Percentiles rank a stretch among this genome's conserved stretches.
Evolutionary conservation across 2,797 vertebrate genomes (phyloP).

Genomic region (Meriones psammophilus): DNA sequence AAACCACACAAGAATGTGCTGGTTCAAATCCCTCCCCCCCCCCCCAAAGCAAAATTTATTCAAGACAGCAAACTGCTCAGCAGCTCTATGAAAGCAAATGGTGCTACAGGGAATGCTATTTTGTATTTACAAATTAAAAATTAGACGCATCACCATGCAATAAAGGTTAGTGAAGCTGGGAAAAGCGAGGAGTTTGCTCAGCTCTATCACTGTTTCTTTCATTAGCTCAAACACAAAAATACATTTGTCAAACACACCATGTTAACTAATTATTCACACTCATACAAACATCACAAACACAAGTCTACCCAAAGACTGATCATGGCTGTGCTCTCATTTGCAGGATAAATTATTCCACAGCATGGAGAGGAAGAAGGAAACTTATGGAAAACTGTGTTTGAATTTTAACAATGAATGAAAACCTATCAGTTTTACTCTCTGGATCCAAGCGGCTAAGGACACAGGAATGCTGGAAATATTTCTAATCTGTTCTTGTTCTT

Average conservation of each 20-base stretch:
- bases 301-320: conserved; percentile 56
- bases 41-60: conserved; percentile 94
- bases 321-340: conserved; percentile 44
- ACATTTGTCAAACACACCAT: conserved; percentile 61
- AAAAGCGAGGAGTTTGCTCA: conserved; percentile 76
- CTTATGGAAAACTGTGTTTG: conserved; percentile 27
- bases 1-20: conserved; percentile 98
- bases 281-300: conserved; percentile 65
- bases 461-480: conserved; percentile 60
- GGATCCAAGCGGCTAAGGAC: conserved; percentile 56
- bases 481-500: conserved; percentile 70
- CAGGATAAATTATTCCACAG: conserved; percentile 39
- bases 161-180: conserved; percentile 83
- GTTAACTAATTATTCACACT: conserved; percentile 69
- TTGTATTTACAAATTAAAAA: conserved; percentile 92
- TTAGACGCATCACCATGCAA: conserved; percentile 89
- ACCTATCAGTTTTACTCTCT: conserved; percentile 66
- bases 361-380: conserved; percentile 58
- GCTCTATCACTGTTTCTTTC: conserved; percentile 78
- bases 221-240: conserved; percentile 69
- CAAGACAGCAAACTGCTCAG: conserved; percentile 94
- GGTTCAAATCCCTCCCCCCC: conserved; percentile 94
- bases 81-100: conserved; percentile 91
- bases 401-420: conserved; percentile 56
- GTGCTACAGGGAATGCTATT: conserved; percentile 89